These are phyloP conservation scores for Poecilia wingei DNA, from an alignment of 2,797 vertebrate genomes.

Conservation along the genomic window DNA sequence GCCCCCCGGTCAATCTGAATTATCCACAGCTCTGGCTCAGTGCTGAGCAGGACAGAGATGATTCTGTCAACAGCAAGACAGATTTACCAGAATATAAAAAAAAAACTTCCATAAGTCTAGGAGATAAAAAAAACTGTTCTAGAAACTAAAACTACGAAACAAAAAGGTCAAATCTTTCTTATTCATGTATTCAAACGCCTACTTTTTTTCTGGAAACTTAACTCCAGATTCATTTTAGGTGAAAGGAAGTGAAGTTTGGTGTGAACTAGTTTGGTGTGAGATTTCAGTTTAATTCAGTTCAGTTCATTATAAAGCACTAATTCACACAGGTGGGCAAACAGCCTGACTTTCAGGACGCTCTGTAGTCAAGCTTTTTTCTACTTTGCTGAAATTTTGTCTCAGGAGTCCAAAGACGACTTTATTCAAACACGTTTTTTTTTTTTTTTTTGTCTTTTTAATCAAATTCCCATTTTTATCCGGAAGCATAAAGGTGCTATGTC, in stretches of 20 bases:
- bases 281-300: neutral
- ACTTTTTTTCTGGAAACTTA: neutral
- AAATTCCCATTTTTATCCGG: neutral
- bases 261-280: neutral
- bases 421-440: neutral
- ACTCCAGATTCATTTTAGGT: neutral
- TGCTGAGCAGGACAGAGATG: neutral
- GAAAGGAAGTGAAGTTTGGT: neutral
- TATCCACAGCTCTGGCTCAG: constrained; percentile 23
- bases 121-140: neutral
- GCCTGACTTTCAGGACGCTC: neutral
- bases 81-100: neutral
- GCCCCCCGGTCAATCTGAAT: constrained; percentile 13
- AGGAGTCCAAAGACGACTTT: neutral
- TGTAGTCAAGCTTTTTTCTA: neutral
- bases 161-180: neutral
- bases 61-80: neutral
- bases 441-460: neutral
- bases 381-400: neutral
- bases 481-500: neutral
- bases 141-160: neutral
- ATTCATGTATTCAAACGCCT: neutral
- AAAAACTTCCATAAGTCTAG: neutral
- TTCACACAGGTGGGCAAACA: no score
- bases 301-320: neutral